phyloP scores from a whole-genome alignment of 2,113 vertebrate species.

The Rostratula benghalensis region DNA sequence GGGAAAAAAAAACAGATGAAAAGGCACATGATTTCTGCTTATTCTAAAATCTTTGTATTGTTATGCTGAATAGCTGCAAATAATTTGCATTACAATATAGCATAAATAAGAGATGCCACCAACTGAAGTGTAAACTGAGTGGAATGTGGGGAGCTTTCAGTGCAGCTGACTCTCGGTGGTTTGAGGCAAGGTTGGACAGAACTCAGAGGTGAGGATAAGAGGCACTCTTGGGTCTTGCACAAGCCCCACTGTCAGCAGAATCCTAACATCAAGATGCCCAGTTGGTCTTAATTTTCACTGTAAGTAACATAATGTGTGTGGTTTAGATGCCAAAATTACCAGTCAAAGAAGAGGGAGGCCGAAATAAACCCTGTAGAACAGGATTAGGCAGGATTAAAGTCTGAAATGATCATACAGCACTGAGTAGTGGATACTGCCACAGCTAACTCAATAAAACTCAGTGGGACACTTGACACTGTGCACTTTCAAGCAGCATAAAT shows the following conservation, averaged over 20 bases:
- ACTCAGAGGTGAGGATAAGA: not conserved
- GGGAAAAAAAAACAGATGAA: not conserved
- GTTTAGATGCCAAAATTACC: not conserved
- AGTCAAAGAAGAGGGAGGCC: not conserved
- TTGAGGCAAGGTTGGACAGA: not conserved
- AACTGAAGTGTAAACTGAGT: slow-evolving; percentile 5
- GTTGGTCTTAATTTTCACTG: not conserved
- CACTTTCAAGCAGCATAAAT: slow-evolving; percentile 44
- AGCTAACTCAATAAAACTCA: slow-evolving; percentile 45
- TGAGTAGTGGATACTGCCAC: not conserved
- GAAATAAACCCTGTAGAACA: slow-evolving; percentile 10
- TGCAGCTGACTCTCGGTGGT: accelerated
- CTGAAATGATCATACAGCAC: slow-evolving; percentile 30
- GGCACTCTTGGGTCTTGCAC: not conserved
- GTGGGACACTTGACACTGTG: slow-evolving; percentile 44
- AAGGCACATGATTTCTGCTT: not conserved
- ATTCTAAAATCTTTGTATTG: not conserved
- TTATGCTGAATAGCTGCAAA: slow-evolving; percentile 24
- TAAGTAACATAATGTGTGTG: not conserved
- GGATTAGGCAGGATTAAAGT: slow-evolving; percentile 47
- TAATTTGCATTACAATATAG: slow-evolving; percentile 26
- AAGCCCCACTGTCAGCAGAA: not conserved
- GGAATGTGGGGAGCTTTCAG: not conserved
- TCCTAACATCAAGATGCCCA: not conserved
- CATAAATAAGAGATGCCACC: slow-evolving; percentile 10